These are phyloP conservation scores for Oncorhynchus kisutch DNA, from an alignment of 2,113 vertebrate species.

Conservation along the genomic window DNA sequence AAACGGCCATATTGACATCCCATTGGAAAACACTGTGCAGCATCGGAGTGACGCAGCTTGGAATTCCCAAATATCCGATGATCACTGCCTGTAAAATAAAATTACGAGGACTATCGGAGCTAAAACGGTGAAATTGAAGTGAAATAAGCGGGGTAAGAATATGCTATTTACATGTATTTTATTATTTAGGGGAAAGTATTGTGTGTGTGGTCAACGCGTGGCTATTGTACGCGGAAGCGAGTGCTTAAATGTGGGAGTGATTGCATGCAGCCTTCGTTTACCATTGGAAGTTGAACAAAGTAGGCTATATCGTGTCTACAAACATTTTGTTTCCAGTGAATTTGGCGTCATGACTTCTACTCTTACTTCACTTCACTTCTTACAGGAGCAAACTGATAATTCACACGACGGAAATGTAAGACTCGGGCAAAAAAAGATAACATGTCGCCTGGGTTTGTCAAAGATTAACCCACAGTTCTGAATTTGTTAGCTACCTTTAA, in stretches of 20 bases:
- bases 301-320: not conserved
- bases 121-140: conserved; percentile 25
- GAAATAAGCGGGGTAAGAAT: conserved; percentile 38
- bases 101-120: not conserved
- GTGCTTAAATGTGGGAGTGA: conserved; percentile 37
- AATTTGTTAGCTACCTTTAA: not conserved
- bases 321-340: not conserved
- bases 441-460: not conserved
- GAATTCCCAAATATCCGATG: conserved; percentile 75
- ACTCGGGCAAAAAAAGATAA: too few relatives aligned
- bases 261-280: conserved; percentile 62
- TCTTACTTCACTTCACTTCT: too few relatives aligned
- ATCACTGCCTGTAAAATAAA: conserved; percentile 44
- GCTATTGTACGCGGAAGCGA: conserved; percentile 63
- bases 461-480: not conserved
- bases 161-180: conserved; percentile 10
- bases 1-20: conserved; percentile 18
- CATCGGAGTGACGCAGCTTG: conserved; percentile 61
- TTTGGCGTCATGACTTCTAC: not conserved
- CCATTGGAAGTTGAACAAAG: conserved; percentile 37
- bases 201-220: conserved; percentile 14
- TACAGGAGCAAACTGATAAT: too few relatives aligned
- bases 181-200: conserved; percentile 6
- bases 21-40: conserved; percentile 54
- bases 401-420: too few relatives aligned